Evolutionary conservation across 2,797 vertebrate genomes (phyloP).

Genomic region (Odontamblyopus lacepedii): DNA sequence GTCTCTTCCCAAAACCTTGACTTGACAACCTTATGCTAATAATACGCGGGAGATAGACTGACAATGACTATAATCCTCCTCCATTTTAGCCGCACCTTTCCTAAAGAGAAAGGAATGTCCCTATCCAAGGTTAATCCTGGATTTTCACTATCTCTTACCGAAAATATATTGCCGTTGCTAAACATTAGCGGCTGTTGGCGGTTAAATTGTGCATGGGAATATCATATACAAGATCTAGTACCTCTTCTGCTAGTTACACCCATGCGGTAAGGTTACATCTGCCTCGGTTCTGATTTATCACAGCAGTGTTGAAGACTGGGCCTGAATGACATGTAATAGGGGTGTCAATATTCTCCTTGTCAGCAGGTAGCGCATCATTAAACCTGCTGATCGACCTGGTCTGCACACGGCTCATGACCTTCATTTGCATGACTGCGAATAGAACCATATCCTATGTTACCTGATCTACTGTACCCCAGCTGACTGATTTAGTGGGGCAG

Average conservation of each 20-base stretch:
- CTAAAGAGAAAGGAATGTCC: background rate
- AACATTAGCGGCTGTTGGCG: background rate
- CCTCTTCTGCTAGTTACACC: background rate
- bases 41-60: background rate
- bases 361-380: conserved; percentile 71
- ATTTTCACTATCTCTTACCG: background rate
- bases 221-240: background rate
- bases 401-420: conserved; percentile 55
- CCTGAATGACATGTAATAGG: conserved; percentile 55
- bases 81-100: background rate
- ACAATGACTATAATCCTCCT: background rate
- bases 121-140: background rate
- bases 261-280: conserved; percentile 36
- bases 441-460: conserved; percentile 45
- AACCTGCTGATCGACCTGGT: conserved; percentile 70
- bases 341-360: conserved; percentile 68
- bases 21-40: background rate
- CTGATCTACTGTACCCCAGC: conserved; percentile 56
- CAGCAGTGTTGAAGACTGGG: conserved; percentile 36
- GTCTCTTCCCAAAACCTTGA: background rate
- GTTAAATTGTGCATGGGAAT: background rate
- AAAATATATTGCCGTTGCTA: background rate
- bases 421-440: conserved; percentile 65
- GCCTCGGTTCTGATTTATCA: conserved; percentile 51
- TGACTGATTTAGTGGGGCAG: conserved; percentile 45